These are phyloP conservation scores for Hymenochirus boettgeri DNA, from an alignment of 2,113 vertebrate species.

Conservation along the genomic window DNA sequence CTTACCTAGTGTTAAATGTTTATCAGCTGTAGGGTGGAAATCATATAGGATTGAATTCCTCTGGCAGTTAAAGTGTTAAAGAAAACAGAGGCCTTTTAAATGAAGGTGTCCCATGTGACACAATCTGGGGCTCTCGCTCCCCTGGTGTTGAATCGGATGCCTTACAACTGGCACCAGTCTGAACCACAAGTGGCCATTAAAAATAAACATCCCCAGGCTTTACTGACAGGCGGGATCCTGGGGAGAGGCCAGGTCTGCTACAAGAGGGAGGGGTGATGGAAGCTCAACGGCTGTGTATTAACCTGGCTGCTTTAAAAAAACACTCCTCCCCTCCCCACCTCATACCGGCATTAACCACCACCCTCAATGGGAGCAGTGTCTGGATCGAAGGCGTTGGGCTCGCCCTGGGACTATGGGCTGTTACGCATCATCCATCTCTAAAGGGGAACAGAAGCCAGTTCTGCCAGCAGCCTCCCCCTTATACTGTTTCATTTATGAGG, in stretches of 20 bases:
- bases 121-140: background rate
- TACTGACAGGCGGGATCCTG: slow-evolving; percentile 54
- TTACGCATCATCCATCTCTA: slow-evolving; percentile 12
- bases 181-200: slow-evolving; percentile 60
- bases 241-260: slow-evolving; percentile 43
- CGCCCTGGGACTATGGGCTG: slow-evolving; percentile 29
- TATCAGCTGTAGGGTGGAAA: too few species aligned
- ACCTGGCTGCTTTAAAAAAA: slow-evolving; percentile 46
- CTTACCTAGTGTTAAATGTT: too few species aligned
- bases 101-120: slow-evolving; percentile 2
- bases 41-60: background rate
- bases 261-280: slow-evolving; percentile 41
- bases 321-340: slow-evolving; percentile 12
- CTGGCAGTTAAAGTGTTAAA: background rate
- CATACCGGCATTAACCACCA: slow-evolving; percentile 19
- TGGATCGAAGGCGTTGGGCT: slow-evolving; percentile 16
- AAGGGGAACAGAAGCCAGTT: background rate
- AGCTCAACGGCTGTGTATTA: slow-evolving; percentile 47
- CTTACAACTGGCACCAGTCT: slow-evolving; percentile 57
- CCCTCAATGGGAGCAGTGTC: slow-evolving; percentile 56
- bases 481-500: background rate
- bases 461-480: background rate
- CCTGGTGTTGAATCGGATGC: slow-evolving; percentile 48
- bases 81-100: slow-evolving; percentile 10
- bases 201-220: slow-evolving; percentile 57